These are phyloP conservation scores for Esperia sulphurella DNA, from an alignment of 2,888 invertebrate species.

Conservation along the genomic window DNA sequence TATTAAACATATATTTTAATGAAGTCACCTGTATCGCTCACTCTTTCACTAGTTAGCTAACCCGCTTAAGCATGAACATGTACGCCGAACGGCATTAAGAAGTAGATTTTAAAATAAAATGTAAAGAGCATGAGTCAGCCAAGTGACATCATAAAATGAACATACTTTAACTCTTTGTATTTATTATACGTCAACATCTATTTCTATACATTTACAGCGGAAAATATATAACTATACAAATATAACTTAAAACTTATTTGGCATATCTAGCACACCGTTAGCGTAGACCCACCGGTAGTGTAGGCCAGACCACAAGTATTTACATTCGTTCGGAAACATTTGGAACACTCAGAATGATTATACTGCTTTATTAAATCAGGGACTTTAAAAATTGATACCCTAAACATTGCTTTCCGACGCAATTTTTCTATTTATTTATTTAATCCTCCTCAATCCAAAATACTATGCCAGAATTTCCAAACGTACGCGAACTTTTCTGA, in stretches of 20 bases:
- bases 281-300: background rate
- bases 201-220: slow-evolving; percentile 24
- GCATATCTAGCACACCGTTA: slow-evolving; percentile 64
- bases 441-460: too few relatives aligned
- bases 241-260: slow-evolving; percentile 47
- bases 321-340: slow-evolving; percentile 18
- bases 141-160: too few relatives aligned
- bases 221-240: slow-evolving; percentile 30
- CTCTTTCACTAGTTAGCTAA: background rate
- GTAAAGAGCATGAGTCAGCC: too few relatives aligned
- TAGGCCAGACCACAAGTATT: slow-evolving; percentile 20
- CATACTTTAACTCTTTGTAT: background rate
- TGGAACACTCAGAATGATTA: background rate
- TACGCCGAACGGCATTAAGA: too few relatives aligned
- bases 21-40: too few relatives aligned
- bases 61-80: background rate
- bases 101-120: too few relatives aligned
- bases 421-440: too few relatives aligned
- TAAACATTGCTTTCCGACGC: background rate
- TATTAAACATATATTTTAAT: background rate
- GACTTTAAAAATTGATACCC: too few relatives aligned
- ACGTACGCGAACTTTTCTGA: background rate
- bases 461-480: background rate
- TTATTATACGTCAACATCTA: background rate
- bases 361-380: background rate